A percentile compares a stretch with the other conserved stretches of the same genome.
Conservation (phyloP, 2,888 invertebrate genomes). For the Parnassius orleans region DNA sequence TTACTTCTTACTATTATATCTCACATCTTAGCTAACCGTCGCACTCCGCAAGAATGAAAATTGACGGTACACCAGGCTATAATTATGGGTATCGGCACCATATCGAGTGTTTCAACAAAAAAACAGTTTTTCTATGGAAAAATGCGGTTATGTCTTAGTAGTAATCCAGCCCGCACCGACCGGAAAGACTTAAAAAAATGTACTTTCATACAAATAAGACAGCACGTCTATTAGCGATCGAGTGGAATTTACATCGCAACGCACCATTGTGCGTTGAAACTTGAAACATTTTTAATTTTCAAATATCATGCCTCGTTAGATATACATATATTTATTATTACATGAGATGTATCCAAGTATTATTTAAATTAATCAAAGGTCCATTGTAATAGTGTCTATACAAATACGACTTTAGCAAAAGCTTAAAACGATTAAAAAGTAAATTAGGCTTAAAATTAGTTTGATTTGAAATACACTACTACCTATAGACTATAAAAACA, state of each 20-base stretch:
- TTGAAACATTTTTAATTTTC: constrained; percentile 2
- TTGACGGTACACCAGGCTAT: constrained; percentile 9
- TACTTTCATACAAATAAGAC: constrained; percentile 26
- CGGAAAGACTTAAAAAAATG: constrained; percentile 25
- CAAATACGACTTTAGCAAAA: no score
- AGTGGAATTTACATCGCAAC: constrained; percentile 15
- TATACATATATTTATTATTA: neutral
- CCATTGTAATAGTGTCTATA: no score
- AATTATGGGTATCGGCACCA: constrained; percentile 23
- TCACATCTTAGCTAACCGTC: constrained; percentile 1
- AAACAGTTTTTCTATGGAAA: constrained; percentile 27
- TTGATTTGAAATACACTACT: no score
- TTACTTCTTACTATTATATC: constrained; percentile 1
- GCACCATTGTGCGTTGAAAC: constrained; percentile 1
- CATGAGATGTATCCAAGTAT: no score
- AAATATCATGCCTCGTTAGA: neutral
- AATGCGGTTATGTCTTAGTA: constrained; percentile 26
- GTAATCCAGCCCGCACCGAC: constrained; percentile 16
- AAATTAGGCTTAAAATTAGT: no score
- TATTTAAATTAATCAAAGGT: no score
- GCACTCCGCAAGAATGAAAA: constrained; percentile 18
- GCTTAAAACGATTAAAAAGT: no score
- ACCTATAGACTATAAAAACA: no score
- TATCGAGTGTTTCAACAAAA: constrained; percentile 20
- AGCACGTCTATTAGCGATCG: constrained; percentile 16